Evolutionary conservation across 2,797 vertebrate species (phyloP).

Genomic region (Morelia viridis): DNA sequence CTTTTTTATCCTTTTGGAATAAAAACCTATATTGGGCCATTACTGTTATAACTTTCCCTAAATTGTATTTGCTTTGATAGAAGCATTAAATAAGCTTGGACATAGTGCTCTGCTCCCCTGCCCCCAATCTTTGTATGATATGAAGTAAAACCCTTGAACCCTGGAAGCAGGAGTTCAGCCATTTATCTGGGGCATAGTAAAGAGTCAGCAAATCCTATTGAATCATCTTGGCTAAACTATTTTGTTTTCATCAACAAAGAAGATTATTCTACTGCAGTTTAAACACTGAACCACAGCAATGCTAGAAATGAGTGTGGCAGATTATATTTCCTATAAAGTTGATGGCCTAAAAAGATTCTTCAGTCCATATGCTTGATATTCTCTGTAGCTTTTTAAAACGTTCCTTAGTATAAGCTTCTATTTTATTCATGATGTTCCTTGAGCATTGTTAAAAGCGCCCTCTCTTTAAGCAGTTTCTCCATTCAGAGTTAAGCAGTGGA

Average conservation of each 20-base stretch:
- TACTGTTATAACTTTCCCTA: neutral
- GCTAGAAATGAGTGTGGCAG: neutral
- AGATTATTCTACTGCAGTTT: neutral
- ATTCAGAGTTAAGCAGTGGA: neutral
- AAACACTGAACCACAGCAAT: constrained; percentile 3
- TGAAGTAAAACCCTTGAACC: neutral
- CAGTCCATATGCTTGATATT: neutral
- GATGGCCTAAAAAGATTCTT: neutral
- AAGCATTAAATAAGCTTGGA: neutral
- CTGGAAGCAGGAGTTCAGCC: neutral
- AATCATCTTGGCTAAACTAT: constrained; percentile 5
- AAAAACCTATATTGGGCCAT: neutral
- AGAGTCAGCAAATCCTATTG: constrained; percentile 11
- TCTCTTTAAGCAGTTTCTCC: neutral
- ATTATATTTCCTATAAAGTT: neutral
- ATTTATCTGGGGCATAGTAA: neutral
- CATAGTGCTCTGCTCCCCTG: too few species aligned
- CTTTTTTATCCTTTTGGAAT: neutral
- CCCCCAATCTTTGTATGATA: neutral
- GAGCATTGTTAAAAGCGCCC: neutral
- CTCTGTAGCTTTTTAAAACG: neutral
- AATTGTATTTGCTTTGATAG: neutral
- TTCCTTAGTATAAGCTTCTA: neutral
- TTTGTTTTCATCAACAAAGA: neutral
- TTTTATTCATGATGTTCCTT: neutral